These are phyloP conservation scores for Melanotus villosus DNA, from an alignment of 2,888 invertebrate species.

Conservation along the genomic window DNA sequence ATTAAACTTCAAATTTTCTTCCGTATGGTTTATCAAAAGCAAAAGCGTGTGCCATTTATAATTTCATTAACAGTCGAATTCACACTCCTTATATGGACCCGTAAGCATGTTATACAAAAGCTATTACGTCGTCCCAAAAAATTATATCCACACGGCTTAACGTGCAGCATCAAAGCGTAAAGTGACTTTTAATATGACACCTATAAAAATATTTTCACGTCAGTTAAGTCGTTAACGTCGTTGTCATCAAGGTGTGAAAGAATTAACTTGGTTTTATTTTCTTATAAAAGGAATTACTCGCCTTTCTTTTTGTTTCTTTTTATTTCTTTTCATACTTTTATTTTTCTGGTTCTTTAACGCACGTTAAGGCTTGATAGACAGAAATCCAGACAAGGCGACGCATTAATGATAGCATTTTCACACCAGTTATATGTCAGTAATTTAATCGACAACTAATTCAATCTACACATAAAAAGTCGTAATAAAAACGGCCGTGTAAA, in stretches of 20 bases:
- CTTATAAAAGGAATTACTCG: slow-evolving; percentile 19
- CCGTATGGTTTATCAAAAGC: slow-evolving; percentile 13
- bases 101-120: background rate
- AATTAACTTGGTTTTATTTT: slow-evolving; percentile 22
- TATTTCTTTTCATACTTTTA: too few species aligned
- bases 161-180: background rate
- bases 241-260: slow-evolving; percentile 33
- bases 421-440: background rate
- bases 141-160: slow-evolving; percentile 5
- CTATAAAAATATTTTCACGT: slow-evolving; percentile 27
- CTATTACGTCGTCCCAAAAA: too few species aligned
- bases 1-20: slow-evolving; percentile 3
- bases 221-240: slow-evolving; percentile 25
- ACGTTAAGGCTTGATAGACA: slow-evolving; percentile 1
- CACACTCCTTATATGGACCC: background rate
- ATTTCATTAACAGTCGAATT: slow-evolving; percentile 15
- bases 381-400: slow-evolving; percentile 1
- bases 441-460: background rate
- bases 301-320: slow-evolving; percentile 3
- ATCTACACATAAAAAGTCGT: background rate
- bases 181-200: slow-evolving; percentile 22
- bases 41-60: slow-evolving; percentile 14
- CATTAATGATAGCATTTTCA: slow-evolving; percentile 14
- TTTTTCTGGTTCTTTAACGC: too few species aligned
- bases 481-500: too few species aligned